phyloP scores from a whole-genome alignment of 1,140 invertebrate species.

The Cyclargus thomasi region DNA sequence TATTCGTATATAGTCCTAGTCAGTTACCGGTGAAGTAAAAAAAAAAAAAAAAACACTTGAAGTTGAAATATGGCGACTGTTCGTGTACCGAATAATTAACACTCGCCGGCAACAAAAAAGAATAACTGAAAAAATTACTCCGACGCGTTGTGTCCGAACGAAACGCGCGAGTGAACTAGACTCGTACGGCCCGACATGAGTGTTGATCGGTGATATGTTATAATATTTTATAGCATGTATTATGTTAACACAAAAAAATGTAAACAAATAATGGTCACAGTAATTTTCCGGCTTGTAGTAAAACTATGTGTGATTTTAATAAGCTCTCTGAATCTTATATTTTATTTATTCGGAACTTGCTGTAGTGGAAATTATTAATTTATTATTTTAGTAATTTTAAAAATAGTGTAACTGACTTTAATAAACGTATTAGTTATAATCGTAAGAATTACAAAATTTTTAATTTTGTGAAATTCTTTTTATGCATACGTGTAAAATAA shows the following conservation, averaged over 20 bases:
- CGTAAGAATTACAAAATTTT: no score
- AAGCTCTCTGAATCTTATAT: no score
- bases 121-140: background rate
- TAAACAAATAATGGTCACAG: no score
- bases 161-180: background rate
- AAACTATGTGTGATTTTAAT: no score
- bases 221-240: background rate
- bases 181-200: background rate
- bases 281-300: no score
- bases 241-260: background rate
- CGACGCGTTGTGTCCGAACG: background rate
- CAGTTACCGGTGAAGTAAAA: background rate
- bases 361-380: no score
- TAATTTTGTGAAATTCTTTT: no score
- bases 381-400: no score
- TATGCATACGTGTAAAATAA: no score
- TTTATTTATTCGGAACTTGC: no score
- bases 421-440: no score
- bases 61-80: background rate
- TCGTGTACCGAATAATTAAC: background rate
- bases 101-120: background rate
- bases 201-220: background rate
- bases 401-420: no score
- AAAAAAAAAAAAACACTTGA: background rate
- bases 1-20: background rate